These are phyloP conservation scores for Neopelma chrysocephalum DNA, from an alignment of 2,797 vertebrate species.

Conservation along the genomic window DNA sequence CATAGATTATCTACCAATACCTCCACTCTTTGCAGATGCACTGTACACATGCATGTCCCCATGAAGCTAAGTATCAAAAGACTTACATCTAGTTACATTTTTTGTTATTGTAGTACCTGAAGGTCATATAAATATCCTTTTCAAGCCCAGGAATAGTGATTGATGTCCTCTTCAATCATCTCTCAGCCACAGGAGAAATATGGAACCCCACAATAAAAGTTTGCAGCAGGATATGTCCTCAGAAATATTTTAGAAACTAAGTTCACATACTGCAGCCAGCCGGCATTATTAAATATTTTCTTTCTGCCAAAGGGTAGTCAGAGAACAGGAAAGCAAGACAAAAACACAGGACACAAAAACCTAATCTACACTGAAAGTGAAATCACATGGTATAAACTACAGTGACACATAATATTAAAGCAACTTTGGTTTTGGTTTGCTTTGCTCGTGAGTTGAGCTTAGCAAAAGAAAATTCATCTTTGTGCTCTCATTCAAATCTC, in stretches of 20 bases:
- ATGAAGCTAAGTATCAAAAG: neutral
- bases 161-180: neutral
- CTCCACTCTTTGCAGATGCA: neutral
- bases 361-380: neutral
- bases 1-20: neutral
- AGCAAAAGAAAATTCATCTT: neutral
- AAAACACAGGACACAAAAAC: neutral
- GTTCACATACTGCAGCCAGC: neutral
- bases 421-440: neutral
- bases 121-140: neutral
- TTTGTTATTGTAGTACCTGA: neutral
- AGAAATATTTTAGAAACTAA: neutral
- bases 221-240: neutral
- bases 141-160: neutral
- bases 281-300: neutral
- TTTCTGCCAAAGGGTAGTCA: neutral
- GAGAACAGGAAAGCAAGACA: neutral
- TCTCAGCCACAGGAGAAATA: neutral
- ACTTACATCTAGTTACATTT: neutral
- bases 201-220: neutral
- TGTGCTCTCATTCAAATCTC: neutral
- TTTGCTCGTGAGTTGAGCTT: neutral
- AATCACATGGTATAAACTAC: neutral
- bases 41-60: no score
- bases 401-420: neutral